These are phyloP conservation scores for Mycalesis mineus DNA, from an alignment of 2,888 invertebrate species.

Conservation along the genomic window DNA sequence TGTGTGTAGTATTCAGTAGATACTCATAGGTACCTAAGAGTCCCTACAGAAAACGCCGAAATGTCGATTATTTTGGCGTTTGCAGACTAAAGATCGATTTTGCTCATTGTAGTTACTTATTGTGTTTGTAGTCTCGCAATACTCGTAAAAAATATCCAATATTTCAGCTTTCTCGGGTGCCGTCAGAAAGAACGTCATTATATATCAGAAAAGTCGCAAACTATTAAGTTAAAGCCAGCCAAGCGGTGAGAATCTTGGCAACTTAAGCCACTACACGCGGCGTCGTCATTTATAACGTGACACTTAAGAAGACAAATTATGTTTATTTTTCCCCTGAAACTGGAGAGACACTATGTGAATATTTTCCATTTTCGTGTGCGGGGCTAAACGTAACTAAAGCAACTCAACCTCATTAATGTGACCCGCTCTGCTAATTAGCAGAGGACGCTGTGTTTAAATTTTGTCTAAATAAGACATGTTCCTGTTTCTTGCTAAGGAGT, in stretches of 20 bases:
- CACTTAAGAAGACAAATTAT: constrained; percentile 29
- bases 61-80: too few species aligned
- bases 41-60: too few species aligned
- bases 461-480: not conserved
- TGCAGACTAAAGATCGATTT: too few species aligned
- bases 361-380: not conserved
- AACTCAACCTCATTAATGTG: not conserved
- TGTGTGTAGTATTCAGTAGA: too few species aligned
- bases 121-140: not conserved
- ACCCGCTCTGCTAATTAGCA: constrained; percentile 2
- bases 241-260: constrained; percentile 35
- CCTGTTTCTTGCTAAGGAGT: not conserved
- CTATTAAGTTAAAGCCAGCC: constrained; percentile 25
- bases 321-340: constrained; percentile 27
- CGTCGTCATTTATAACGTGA: constrained; percentile 30
- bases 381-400: not conserved
- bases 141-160: not conserved
- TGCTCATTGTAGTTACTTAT: too few species aligned
- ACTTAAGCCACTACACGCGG: constrained; percentile 34
- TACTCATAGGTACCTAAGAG: too few species aligned
- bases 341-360: constrained; percentile 9
- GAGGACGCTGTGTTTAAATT: constrained; percentile 4
- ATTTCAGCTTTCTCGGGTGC: not conserved
- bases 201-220: constrained; percentile 20
- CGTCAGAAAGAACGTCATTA: constrained; percentile 3